Conservation (phyloP, 2,888 invertebrate species). For the Drosophila cognata region DNA sequence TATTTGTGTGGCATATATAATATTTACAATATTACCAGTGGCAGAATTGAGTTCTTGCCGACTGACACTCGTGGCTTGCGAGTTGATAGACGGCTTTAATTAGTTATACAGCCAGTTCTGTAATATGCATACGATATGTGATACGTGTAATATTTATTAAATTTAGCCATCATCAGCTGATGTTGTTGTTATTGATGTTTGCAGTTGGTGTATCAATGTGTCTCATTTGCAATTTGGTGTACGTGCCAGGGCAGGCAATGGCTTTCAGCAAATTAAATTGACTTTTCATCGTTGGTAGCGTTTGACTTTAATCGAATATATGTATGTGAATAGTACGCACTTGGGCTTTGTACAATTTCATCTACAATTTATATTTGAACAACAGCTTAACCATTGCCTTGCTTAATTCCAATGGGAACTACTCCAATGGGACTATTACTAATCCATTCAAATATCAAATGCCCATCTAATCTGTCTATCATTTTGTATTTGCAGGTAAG, state of each 20-base stretch:
- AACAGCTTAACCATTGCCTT: slow-evolving; percentile 4
- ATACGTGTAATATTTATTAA: slow-evolving; percentile 65
- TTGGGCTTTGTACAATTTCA: slow-evolving; percentile 6
- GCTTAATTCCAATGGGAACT: not conserved
- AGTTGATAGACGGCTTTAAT: slow-evolving; percentile 54
- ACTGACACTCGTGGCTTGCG: slow-evolving; percentile 41
- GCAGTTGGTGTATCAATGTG: slow-evolving; percentile 46
- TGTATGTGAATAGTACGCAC: not conserved
- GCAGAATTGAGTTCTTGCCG: slow-evolving; percentile 18
- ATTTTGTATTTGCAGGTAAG: slow-evolving; percentile 44
- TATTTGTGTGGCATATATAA: slow-evolving; percentile 9
- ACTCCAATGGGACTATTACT: not conserved
- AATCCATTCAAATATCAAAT: slow-evolving; percentile 3
- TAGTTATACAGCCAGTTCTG: slow-evolving; percentile 7
- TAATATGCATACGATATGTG: slow-evolving; percentile 10
- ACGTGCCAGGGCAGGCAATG: slow-evolving; percentile 68
- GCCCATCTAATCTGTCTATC: not conserved
- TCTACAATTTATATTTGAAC: slow-evolving; percentile 33
- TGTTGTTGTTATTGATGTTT: slow-evolving; percentile 30
- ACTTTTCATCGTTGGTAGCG: slow-evolving; percentile 46
- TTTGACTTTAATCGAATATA: not conserved
- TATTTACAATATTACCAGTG: slow-evolving; percentile 18
- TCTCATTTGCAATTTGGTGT: slow-evolving; percentile 70
- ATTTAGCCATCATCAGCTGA: slow-evolving; percentile 62
- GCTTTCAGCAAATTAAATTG: slow-evolving; percentile 75